Evolutionary conservation across 2,113 vertebrate genomes (phyloP).

Genomic region (Dolichotis patagonum): DNA sequence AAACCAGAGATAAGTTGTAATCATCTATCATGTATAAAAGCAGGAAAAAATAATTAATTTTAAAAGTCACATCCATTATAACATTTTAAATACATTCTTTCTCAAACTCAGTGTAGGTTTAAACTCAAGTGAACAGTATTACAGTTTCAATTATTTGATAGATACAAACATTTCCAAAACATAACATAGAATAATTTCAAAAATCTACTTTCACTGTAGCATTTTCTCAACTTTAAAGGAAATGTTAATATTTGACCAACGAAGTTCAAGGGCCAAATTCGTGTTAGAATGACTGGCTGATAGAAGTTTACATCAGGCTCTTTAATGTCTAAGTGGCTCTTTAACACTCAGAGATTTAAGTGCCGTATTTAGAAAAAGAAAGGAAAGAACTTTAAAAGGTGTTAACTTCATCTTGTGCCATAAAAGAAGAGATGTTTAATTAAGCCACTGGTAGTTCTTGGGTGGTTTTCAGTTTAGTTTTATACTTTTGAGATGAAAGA

Average conservation of each 20-base stretch:
- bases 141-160: constrained; percentile 24
- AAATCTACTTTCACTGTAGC: constrained; percentile 65
- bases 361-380: constrained; percentile 79
- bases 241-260: constrained; percentile 84
- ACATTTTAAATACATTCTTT: not conserved
- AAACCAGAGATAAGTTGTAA: not conserved
- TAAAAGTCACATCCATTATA: not conserved
- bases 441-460: constrained; percentile 88
- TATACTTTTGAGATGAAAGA: constrained; percentile 89
- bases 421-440: constrained; percentile 87
- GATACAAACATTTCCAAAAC: constrained; percentile 61
- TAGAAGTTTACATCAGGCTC: constrained; percentile 78
- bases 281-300: constrained; percentile 67
- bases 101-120: not conserved
- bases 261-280: constrained; percentile 76
- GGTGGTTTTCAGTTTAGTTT: constrained; percentile 86
- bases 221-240: constrained; percentile 61
- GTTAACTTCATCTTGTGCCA: constrained; percentile 86
- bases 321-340: constrained; percentile 86
- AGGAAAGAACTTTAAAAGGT: constrained; percentile 85
- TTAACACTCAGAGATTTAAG: constrained; percentile 84
- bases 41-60: not conserved
- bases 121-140: constrained; percentile 41
- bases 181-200: not conserved
- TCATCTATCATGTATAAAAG: not conserved